Evolutionary conservation across 2,888 invertebrate species (phyloP), one percentile per base, ranked within the genome.

Genomic region (Aphodius granarius): DNA sequence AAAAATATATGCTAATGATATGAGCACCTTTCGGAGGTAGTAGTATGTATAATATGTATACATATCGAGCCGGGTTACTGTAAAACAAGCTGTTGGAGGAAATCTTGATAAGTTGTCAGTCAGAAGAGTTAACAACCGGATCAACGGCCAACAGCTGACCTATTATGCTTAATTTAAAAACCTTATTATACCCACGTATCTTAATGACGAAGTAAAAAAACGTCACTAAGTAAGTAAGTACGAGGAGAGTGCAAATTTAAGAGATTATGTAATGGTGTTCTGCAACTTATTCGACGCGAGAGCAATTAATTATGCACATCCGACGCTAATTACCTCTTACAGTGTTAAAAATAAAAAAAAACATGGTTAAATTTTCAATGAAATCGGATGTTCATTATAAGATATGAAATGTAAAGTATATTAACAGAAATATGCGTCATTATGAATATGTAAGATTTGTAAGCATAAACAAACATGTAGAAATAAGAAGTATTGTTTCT

Each of bases 121-220:
- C 76, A 71, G 74, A 63, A 66, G 72, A 74, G 21, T 76, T 76
- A 76, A 76, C 74, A 76, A 76, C 65, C 74, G 20, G 74, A 23
- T 72, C 71, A 66, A 62, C 74, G 64, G 23, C n/a, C 70, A 62
- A 75, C 68, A 23, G 73, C 43, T 63, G 66, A 68, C 68, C 74
- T 64, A 76, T 76, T 74, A 74, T 74, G 74, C 22, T 76, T 76
- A 76, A 76, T 74, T 76, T 74, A 66, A 43, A 43, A 43, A 6
- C 43, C 43, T 43, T 43, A 43, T 43, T 43, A 43, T 43, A 3
- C 19, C 21, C 17, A 21, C 21, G 66, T 21, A 21, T 66, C 21
- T 65, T 65, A 65, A 65, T 65, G 19, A 65, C 17, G 17, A 19
- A 16, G 15, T 21, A 74, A 74, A 62, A 74, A 62, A 70, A 70